Base-by-base conservation (phyloP, 1,140 invertebrate species). In the Euwallacea similis region DNA sequence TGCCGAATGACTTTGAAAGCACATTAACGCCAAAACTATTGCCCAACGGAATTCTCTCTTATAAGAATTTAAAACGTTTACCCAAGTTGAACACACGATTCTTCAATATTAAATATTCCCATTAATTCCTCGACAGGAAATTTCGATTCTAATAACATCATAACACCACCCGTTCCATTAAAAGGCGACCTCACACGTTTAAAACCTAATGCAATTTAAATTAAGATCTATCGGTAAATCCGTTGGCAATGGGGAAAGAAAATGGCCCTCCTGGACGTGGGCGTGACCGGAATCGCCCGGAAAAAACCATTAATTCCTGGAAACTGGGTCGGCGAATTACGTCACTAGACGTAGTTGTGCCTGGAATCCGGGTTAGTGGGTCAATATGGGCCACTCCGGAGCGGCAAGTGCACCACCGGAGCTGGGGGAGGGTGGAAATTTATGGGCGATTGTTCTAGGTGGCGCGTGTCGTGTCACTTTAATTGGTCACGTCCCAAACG, bases 321-420 rank as follows among this genome's bases (percentile, higher is more conserved):
- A 61, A 64, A 64, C 44, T 64, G 46, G 62, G 62, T 64, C 62
- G 62, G 43, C 50, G 33, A 60, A 59, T 60, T 41, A 66, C 42
- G 56, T 60, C 65, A 66, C 43, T 71, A 69, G 59, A 68, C 69
- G 62, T 61, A 61, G 42, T 61, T 43, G 42, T 47, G 7, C 13
- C 11, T 0, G 62, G 62, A 64, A 64, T 64, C 59, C 62, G 62
- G 62, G 62, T 64, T 21, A 64, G 62, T 64, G 46, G 62, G 62
- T 47, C 62, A 53, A 64, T 53, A 15, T 15, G 10, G 42, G 43
- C 59, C 33, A 11, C 43, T 43, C 7, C 42, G 44, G 46, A 15
- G 41, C 42, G 59, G 21, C 42, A 61, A 61, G 42, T 61, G 59
- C 55, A 61, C 8, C 11, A 11, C 59, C 59, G 6, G 33, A n/a